Evolutionary conservation across 2,888 invertebrate genomes (phyloP).

Genomic region (Pristionchus fissidentatus): DNA sequence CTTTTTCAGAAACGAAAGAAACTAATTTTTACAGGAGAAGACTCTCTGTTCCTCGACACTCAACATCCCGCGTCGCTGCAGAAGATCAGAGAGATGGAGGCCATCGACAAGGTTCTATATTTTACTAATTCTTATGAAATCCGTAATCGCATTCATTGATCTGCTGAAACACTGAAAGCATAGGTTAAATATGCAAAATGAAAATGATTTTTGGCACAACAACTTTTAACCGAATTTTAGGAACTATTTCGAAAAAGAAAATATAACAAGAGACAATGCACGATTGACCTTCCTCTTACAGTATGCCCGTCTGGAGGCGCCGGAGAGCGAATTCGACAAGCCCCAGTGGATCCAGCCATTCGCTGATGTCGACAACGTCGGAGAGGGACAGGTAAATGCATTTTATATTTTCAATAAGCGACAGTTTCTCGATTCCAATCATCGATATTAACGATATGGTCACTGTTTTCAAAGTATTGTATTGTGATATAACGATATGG

Average conservation of each 20-base stretch:
- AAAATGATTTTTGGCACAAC: too few relatives aligned
- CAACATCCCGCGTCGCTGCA: conserved; percentile 92
- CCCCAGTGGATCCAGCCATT: conserved; percentile 92
- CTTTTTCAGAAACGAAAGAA: too few relatives aligned
- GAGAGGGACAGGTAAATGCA: conserved; percentile 80
- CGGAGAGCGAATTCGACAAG: conserved; percentile 80
- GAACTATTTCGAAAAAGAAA: neutral
- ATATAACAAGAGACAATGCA: neutral
- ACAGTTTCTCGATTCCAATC: neutral
- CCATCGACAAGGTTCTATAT: conserved; percentile 78
- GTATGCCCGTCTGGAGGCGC: conserved; percentile 65
- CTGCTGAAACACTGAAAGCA: neutral
- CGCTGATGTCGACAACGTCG: conserved; percentile 86
- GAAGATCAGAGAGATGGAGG: conserved; percentile 90
- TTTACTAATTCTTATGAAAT: neutral
- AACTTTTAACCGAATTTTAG: neutral
- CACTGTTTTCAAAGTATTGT: neutral
- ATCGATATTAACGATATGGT: neutral
- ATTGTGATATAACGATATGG: neutral
- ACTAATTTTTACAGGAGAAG: conserved; percentile 26
- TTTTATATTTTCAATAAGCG: neutral
- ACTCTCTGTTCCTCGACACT: conserved; percentile 76
- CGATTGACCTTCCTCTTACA: neutral
- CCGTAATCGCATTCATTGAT: too few relatives aligned
- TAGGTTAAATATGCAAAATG: neutral